A percentile compares a stretch with the other conserved stretches of the same genome.
Evolutionary conservation across 1,140 invertebrate genomes (phyloP).

Genomic region (Druon quercuslanigerum): DNA sequence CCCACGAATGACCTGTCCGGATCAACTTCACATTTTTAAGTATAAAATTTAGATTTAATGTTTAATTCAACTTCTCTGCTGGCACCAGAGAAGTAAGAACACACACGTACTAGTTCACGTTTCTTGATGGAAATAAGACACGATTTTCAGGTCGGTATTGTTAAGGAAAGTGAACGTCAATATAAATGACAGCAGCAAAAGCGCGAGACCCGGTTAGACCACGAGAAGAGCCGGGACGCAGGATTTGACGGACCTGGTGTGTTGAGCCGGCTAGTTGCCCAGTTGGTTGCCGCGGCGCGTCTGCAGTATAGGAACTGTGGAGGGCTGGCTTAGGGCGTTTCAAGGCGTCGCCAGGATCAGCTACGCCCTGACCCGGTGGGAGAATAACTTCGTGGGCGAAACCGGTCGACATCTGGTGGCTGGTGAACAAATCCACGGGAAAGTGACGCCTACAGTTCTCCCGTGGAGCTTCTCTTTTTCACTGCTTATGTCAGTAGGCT

Average conservation of each 20-base stretch:
- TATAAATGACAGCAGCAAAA: conserved; percentile 9
- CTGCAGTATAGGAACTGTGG: conserved; percentile 64
- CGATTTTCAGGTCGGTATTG: not conserved
- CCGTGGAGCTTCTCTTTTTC: conserved; percentile 12
- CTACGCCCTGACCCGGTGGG: conserved; percentile 46
- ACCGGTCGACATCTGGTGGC: conserved; percentile 46
- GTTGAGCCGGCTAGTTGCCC: conserved; percentile 67
- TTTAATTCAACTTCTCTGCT: not conserved
- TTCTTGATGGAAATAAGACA: not conserved
- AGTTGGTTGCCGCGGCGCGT: conserved; percentile 73
- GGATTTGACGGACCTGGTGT: conserved; percentile 65
- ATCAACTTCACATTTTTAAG: too few species aligned
- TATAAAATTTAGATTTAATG: too few species aligned
- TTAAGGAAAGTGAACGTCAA: conserved; percentile 20
- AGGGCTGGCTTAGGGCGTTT: conserved; percentile 70
- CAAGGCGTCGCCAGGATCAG: conserved; percentile 54
- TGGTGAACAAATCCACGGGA: conserved; percentile 34
- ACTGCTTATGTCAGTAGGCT: not conserved
- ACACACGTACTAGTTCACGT: not conserved
- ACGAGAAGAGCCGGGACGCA: conserved; percentile 49
- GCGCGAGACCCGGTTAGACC: conserved; percentile 36
- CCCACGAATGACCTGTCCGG: too few species aligned
- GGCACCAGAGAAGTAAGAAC: not conserved
- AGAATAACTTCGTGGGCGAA: conserved; percentile 36
- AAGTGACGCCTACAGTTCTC: conserved; percentile 40